These are phyloP conservation scores for Pseudococcus viburni DNA, from an alignment of 2,888 invertebrate genomes.

Conservation along the genomic window DNA sequence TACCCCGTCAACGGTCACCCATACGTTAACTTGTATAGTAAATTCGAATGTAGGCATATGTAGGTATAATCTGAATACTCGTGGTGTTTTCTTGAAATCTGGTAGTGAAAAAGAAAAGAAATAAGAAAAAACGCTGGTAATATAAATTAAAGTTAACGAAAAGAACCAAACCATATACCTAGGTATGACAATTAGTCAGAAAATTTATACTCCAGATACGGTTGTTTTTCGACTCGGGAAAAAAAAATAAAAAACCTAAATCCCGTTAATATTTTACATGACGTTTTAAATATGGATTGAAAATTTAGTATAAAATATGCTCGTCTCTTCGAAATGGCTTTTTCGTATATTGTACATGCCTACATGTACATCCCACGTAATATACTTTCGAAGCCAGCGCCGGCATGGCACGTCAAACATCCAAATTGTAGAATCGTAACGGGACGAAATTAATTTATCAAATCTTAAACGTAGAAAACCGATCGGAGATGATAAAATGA, in stretches of 20 bases:
- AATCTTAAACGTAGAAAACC: background rate
- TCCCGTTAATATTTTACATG: slow-evolving; percentile 48
- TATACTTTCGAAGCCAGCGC: background rate
- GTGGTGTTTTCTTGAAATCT: background rate
- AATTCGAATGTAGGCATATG: background rate
- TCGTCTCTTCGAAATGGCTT: background rate
- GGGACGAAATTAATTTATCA: slow-evolving; percentile 53
- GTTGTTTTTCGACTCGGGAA: background rate
- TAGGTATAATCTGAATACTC: background rate
- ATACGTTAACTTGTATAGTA: background rate
- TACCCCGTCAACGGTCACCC: slow-evolving; percentile 7
- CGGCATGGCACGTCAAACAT: background rate
- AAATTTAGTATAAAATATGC: slow-evolving; percentile 45
- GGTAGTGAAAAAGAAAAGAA: background rate
- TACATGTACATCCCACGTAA: slow-evolving; percentile 40
- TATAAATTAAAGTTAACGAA: too few relatives aligned
- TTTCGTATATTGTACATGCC: background rate
- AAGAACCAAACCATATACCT: background rate
- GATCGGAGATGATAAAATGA: slow-evolving; percentile 39
- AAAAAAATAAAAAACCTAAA: background rate
- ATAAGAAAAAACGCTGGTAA: background rate
- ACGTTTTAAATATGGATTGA: slow-evolving; percentile 45
- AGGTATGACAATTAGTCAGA: slow-evolving; percentile 11
- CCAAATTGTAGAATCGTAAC: slow-evolving; percentile 25
- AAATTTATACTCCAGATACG: slow-evolving; percentile 30